phyloP scores from a whole-genome alignment of 2,113 vertebrate genomes.

The Scortum barcoo region DNA sequence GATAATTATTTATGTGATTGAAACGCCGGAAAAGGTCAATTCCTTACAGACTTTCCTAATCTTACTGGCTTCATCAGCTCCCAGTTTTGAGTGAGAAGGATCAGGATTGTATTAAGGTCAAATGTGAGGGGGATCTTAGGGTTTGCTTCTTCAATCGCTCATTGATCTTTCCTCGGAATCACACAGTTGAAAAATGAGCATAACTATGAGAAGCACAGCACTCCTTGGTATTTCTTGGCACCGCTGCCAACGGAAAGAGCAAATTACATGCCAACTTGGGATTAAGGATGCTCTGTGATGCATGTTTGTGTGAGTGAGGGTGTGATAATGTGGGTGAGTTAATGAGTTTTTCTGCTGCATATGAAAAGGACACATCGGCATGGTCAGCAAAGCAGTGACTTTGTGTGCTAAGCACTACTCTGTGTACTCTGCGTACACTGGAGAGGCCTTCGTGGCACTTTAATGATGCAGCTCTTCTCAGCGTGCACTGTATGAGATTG shows the following conservation, averaged over 20 bases:
- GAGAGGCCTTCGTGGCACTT: slow-evolving; percentile 19
- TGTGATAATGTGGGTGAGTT: slow-evolving; percentile 40
- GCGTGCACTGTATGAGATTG: slow-evolving; percentile 7
- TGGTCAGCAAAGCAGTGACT: slow-evolving; percentile 37
- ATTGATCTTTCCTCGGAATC: slow-evolving; percentile 22
- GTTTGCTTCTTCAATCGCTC: not conserved
- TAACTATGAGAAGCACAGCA: slow-evolving; percentile 18
- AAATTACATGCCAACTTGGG: slow-evolving; percentile 38
- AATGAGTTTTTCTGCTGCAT: slow-evolving; percentile 47
- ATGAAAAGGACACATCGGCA: slow-evolving; percentile 31
- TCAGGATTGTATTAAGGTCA: slow-evolving; percentile 52
- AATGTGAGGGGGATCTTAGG: slow-evolving; percentile 19
- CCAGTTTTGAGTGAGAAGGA: slow-evolving; percentile 16
- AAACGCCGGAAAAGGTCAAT: slow-evolving; percentile 35
- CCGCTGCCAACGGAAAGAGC: slow-evolving; percentile 28
- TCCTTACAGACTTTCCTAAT: slow-evolving; percentile 31
- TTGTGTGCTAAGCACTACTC: slow-evolving; percentile 32
- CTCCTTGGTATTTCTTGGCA: slow-evolving; percentile 48
- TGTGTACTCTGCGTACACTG: not conserved
- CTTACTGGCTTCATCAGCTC: slow-evolving; percentile 21
- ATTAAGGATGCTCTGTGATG: slow-evolving; percentile 53
- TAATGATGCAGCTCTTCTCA: slow-evolving; percentile 38
- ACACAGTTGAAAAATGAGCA: not conserved
- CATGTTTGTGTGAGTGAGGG: slow-evolving; percentile 32
- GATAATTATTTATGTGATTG: not conserved